Base-by-base conservation (phyloP, 2,888 invertebrate genomes). In the Luffia ferchaultella region DNA sequence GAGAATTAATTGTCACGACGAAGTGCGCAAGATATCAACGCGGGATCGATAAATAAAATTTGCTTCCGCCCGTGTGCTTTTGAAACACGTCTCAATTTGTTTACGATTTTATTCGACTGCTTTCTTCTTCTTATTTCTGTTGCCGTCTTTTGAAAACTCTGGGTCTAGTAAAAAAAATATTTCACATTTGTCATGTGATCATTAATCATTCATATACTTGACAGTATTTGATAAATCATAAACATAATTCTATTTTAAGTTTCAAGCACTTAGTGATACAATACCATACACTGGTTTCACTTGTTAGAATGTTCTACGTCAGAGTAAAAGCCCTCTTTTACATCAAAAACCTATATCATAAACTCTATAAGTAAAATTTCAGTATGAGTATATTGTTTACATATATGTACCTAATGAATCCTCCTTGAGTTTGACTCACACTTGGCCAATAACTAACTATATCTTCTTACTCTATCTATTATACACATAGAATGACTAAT, bases 11-110 rank as follows among this genome's bases (percentile, higher is more conserved):
- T 78, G 79, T 76, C 68, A 70, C 73, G 64, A 72, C 46, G 20
- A 65, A 71, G 72, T 71, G 73, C 64, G 67, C 64, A 58, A 66
- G 65, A 64, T 73, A 70, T 70, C 74, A 78, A 78, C 74, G 70
- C 74, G 73, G 73, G 70, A 67, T 77, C 80, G 65, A 83, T 83
- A 83, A 83, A 83, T 82, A 79, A 80, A 82, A 82, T 82, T 77
- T 62, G 73, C 72, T 82, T 82, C 80, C 79, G 80, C 80, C 67
- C 70, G 70, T 71, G 73, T 76, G 71, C 76, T 73, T 70, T 64
- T 70, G 75, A 72, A 77, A 77, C 30, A 12, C 68, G 65, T 74
- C 76, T 77, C 76, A 78, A 80, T 82, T 80, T 80, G 79, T 82
- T 77, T 62, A 70, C 72, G 2, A 43, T 43, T 49, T 42, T n/a